phyloP scores from a whole-genome alignment of 2,113 vertebrate genomes.

The Corythoichthys intestinalis region DNA sequence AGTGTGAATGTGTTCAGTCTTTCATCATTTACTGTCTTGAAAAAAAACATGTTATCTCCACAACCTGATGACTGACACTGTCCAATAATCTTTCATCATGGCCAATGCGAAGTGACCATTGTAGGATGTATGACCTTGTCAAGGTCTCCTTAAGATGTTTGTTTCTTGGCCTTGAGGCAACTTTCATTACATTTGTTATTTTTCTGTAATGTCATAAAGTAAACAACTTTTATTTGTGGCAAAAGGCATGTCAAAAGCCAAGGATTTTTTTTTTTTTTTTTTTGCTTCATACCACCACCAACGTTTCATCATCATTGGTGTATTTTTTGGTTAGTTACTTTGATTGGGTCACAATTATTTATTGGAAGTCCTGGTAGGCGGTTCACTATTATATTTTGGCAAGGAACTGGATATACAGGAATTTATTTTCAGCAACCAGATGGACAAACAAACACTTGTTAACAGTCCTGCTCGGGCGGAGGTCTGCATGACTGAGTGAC shows the following conservation, averaged over 20 bases:
- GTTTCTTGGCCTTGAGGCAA: neutral
- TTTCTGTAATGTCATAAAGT: neutral
- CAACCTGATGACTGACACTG: conserved; percentile 32
- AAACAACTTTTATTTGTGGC: neutral
- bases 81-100: conserved; percentile 1
- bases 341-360: neutral
- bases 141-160: conserved; percentile 23
- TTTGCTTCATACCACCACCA: neutral
- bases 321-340: neutral
- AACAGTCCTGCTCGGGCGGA: neutral
- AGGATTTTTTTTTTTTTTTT: neutral
- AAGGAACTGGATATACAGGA: neutral
- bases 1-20: conserved; percentile 60
- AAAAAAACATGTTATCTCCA: conserved; percentile 66
- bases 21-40: conserved; percentile 70
- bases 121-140: conserved; percentile 24
- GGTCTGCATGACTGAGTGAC: conserved; percentile 3
- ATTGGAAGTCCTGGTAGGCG: neutral
- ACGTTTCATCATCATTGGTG: neutral
- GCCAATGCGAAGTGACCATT: conserved; percentile 1
- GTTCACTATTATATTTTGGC: neutral
- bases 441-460: conserved; percentile 5
- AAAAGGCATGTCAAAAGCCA: neutral
- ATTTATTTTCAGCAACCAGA: neutral
- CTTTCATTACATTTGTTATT: neutral